These are phyloP conservation scores for Burhinus oedicnemus DNA, from an alignment of 2,113 vertebrate species.

Conservation along the genomic window DNA sequence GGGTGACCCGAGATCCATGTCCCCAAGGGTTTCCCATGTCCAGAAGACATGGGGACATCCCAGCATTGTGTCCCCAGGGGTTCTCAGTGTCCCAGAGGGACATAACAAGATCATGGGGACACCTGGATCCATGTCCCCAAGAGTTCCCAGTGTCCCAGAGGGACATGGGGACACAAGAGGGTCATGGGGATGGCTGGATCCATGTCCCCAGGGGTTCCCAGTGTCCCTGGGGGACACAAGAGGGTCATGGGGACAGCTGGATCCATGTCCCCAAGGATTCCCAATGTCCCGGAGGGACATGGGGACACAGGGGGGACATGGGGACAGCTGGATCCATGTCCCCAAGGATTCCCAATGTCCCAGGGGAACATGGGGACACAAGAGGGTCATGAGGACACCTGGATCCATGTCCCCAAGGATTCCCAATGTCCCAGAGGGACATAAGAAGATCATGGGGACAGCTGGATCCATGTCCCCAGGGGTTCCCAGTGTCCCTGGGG, in stretches of 20 bases:
- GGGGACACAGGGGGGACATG: too few species aligned
- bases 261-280: background rate
- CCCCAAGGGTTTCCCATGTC: too few species aligned
- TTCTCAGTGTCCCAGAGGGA: background rate
- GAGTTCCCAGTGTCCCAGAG: too few species aligned
- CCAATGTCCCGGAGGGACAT: background rate
- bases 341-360: background rate
- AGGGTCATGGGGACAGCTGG: too few species aligned
- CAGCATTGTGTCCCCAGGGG: background rate
- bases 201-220: background rate
- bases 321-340: background rate
- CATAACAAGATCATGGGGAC: background rate
- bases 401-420: too few species aligned
- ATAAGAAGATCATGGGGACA: background rate
- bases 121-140: background rate
- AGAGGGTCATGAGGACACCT: too few species aligned
- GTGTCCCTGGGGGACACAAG: background rate
- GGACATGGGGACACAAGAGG: too few species aligned
- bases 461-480: background rate
- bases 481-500: background rate
- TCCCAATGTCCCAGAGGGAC: too few species aligned
- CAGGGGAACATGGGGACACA: background rate
- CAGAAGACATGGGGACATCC: background rate
- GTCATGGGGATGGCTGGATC: background rate
- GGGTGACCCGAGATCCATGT: too few species aligned